phyloP scores from a whole-genome alignment of 2,888 invertebrate genomes.

The Andrena trimmerana region DNA sequence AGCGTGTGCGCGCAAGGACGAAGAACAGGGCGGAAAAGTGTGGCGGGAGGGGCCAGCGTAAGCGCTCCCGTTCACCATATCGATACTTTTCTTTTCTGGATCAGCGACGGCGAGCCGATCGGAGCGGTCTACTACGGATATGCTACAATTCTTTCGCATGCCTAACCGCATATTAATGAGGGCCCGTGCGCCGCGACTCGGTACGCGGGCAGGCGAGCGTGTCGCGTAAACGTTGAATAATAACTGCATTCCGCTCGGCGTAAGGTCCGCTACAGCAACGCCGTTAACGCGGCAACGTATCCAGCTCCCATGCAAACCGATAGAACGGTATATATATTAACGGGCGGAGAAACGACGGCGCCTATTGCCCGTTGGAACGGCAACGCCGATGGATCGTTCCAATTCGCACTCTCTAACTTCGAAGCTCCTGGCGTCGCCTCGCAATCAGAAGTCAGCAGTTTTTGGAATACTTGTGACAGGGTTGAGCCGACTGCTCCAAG shows the following conservation, averaged over 20 bases:
- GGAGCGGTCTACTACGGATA: constrained; percentile 24
- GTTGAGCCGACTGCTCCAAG: too few relatives aligned
- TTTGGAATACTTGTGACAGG: too few relatives aligned
- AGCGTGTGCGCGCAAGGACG: constrained; percentile 25
- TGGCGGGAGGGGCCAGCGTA: constrained; percentile 33
- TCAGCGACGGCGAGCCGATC: constrained; percentile 21
- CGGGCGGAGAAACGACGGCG: constrained; percentile 34
- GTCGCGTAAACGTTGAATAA: constrained; percentile 80
- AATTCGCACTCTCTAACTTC: neutral
- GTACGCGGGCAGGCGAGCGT: constrained; percentile 74
- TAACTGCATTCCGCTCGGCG: constrained; percentile 77
- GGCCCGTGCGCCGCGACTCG: constrained; percentile 49
- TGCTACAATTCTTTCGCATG: constrained; percentile 70
- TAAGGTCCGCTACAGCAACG: constrained; percentile 15
- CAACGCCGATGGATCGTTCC: constrained; percentile 41
- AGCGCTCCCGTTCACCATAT: constrained; percentile 56
- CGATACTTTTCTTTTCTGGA: constrained; percentile 41
- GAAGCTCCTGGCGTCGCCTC: too few relatives aligned
- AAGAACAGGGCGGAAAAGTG: constrained; percentile 33
- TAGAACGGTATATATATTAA: constrained; percentile 68
- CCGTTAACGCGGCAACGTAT: constrained; percentile 23
- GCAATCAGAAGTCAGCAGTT: too few relatives aligned
- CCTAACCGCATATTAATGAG: constrained; percentile 72
- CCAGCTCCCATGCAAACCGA: constrained; percentile 28
- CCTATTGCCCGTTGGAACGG: constrained; percentile 61